Percentiles rank a stretch among this genome's conserved stretches.
These are phyloP conservation scores for Drosophila austrosaltans DNA, from an alignment of 2,888 invertebrate genomes.

Conservation along the genomic window DNA sequence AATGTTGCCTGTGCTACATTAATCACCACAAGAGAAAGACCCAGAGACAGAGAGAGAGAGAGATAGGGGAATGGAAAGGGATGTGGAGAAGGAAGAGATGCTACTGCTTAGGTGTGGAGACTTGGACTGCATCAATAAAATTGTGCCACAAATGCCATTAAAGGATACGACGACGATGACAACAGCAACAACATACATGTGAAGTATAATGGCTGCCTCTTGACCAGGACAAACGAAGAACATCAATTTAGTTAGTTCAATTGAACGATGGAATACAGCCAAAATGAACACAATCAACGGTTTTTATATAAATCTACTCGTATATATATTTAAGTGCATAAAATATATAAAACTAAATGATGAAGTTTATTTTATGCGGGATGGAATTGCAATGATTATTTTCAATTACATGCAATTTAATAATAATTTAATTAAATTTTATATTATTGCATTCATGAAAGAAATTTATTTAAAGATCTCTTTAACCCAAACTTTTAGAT, in stretches of 20 bases:
- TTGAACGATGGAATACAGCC: neutral
- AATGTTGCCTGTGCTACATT: constrained; percentile 36
- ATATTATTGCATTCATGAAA: no score
- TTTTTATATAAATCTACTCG: neutral
- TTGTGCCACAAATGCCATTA: constrained; percentile 52
- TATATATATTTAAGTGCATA: neutral
- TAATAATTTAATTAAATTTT: no score
- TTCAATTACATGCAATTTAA: no score
- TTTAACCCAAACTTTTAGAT: no score
- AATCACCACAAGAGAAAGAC: constrained; percentile 44
- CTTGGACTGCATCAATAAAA: constrained; percentile 59
- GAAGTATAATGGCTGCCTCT: neutral
- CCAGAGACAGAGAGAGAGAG: neutral
- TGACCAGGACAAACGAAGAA: neutral
- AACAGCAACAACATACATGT: neutral
- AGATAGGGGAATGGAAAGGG: neutral
- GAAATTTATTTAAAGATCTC: no score
- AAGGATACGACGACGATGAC: constrained; percentile 27
- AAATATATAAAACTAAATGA: neutral
- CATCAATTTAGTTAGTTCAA: neutral
- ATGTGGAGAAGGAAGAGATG: constrained; percentile 17
- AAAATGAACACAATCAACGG: neutral
- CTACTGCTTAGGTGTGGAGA: neutral
- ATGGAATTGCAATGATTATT: neutral
- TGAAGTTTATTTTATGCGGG: neutral